These are phyloP conservation scores for Xiphorhynchus elegans DNA, from an alignment of 2,113 vertebrate species.

Conservation along the genomic window DNA sequence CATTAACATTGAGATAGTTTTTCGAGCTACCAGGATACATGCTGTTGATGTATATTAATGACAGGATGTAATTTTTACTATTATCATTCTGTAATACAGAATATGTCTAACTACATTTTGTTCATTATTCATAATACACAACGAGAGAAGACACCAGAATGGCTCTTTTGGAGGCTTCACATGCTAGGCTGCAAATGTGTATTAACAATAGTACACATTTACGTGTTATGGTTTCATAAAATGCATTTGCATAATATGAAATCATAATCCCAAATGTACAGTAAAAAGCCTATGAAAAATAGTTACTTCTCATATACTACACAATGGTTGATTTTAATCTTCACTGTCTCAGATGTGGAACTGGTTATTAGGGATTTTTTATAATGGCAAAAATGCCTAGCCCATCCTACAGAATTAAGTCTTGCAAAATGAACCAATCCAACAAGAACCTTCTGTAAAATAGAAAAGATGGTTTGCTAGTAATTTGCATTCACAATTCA, in stretches of 20 bases:
- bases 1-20: conserved; percentile 9
- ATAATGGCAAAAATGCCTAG: background rate
- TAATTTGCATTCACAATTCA: conserved; percentile 49
- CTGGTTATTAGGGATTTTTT: conserved; percentile 27
- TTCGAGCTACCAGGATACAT: conserved; percentile 5
- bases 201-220: conserved; percentile 75
- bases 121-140: conserved; percentile 75
- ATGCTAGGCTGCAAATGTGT: conserved; percentile 59
- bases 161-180: conserved; percentile 72
- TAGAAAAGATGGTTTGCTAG: background rate
- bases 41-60: conserved; percentile 50
- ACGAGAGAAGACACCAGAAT: conserved; percentile 73
- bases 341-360: conserved; percentile 58
- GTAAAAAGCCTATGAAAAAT: conserved; percentile 78
- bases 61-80: conserved; percentile 64
- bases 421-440: conserved; percentile 18
- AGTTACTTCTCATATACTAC: conserved; percentile 73
- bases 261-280: conserved; percentile 76
- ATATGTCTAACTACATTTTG: conserved; percentile 57
- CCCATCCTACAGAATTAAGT: conserved; percentile 27
- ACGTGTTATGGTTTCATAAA: conserved; percentile 78
- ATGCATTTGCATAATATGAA: conserved; percentile 80
- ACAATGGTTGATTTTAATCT: conserved; percentile 76
- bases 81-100: conserved; percentile 67
- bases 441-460: conserved; percentile 23